A percentile compares a stretch with the other conserved stretches of the same genome.
Conservation (phyloP, 2,113 vertebrate species). For the Paratilapia polleni region DNA sequence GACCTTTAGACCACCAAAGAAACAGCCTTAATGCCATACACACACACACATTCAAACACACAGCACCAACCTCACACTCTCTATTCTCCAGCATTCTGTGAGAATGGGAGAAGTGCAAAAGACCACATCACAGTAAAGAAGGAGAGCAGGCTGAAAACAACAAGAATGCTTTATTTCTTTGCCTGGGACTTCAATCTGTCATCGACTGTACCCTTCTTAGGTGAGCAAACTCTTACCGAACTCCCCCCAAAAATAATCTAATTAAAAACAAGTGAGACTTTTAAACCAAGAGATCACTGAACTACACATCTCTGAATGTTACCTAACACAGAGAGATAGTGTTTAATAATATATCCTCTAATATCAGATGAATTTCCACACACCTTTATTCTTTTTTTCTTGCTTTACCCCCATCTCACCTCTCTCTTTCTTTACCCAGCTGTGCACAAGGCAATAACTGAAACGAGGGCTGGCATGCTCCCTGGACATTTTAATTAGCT, state of each 20-base stretch:
- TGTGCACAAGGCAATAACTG: conserved; percentile 59
- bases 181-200: neutral
- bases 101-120: conserved; percentile 46
- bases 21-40: neutral
- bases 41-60: neutral
- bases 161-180: conserved; percentile 10
- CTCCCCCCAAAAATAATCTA: neutral
- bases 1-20: conserved; percentile 31
- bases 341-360: conserved; percentile 6
- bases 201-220: neutral
- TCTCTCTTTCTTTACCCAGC: conserved; percentile 43
- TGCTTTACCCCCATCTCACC: conserved; percentile 27
- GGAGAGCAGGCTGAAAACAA: conserved; percentile 22
- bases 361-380: conserved; percentile 49
- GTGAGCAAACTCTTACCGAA: conserved; percentile 6
- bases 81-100: conserved; percentile 17
- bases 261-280: neutral
- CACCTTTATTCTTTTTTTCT: conserved; percentile 19
- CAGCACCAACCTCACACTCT: neutral
- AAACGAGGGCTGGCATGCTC: conserved; percentile 62
- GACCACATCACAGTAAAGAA: conserved; percentile 15
- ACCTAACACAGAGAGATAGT: conserved; percentile 7
- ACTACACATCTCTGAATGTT: neutral
- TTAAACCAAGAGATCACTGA: conserved; percentile 9
- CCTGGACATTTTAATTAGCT: conserved; percentile 83